These are phyloP conservation scores for Seira ritae DNA, from an alignment of 2,888 invertebrate genomes.

Conservation along the genomic window DNA sequence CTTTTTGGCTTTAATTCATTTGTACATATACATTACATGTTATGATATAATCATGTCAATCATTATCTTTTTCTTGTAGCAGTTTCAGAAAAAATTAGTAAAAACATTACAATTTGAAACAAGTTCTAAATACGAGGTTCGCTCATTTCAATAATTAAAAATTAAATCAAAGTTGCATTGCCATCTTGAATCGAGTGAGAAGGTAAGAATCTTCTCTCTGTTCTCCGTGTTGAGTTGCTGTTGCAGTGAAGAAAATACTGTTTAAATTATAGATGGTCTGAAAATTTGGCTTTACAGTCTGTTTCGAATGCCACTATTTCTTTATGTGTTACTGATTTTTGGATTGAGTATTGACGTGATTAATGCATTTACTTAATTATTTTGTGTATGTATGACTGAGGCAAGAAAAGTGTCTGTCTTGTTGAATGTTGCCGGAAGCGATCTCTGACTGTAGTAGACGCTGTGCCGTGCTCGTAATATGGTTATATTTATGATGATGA, in stretches of 20 bases:
- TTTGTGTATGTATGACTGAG: not conserved
- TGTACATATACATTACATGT: not conserved
- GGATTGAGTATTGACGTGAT: conserved; percentile 12
- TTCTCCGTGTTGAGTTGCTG: not conserved
- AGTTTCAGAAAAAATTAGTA: not conserved
- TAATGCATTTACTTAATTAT: not conserved
- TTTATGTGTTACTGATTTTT: conserved; percentile 1
- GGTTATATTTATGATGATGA: too few relatives aligned
- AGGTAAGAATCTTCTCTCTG: conserved; percentile 12
- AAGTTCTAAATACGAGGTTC: too few relatives aligned
- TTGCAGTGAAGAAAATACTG: not conserved
- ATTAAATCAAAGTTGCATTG: not conserved
- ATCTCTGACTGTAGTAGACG: not conserved
- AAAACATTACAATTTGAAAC: too few relatives aligned
- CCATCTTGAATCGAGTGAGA: not conserved
- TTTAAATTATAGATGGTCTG: not conserved
- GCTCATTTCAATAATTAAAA: too few relatives aligned
- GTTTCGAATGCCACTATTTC: not conserved
- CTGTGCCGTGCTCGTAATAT: not conserved
- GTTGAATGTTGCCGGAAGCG: not conserved
- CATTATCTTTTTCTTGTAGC: not conserved
- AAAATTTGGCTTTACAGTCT: not conserved
- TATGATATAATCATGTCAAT: too few relatives aligned
- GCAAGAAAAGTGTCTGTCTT: not conserved
- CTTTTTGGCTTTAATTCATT: not conserved